Evolutionary conservation across 1,140 invertebrate species (phyloP).

Genomic region (Oncopodura yosiiana): DNA sequence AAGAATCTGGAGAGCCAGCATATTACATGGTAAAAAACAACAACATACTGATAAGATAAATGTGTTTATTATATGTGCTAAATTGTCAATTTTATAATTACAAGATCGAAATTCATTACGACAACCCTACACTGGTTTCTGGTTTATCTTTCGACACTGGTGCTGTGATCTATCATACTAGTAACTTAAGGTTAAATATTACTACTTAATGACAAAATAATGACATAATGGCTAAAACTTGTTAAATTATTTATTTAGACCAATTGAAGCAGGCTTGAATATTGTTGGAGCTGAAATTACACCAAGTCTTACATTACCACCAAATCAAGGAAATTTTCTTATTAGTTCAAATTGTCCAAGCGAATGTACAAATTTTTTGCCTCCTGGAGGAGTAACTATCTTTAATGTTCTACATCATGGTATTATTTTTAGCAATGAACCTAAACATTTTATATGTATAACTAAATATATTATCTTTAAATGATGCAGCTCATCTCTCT

Average conservation of each 20-base stretch:
- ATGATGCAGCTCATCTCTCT: conserved; percentile 48
- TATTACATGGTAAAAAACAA: conserved; percentile 7
- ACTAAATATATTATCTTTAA: too few relatives aligned
- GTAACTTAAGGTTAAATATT: neutral
- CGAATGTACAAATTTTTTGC: conserved; percentile 54
- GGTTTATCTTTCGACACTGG: conserved; percentile 12
- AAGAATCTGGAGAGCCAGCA: neutral
- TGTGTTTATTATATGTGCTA: too few relatives aligned
- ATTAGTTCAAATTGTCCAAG: conserved; percentile 56
- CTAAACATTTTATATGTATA: too few relatives aligned
- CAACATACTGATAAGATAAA: too few relatives aligned
- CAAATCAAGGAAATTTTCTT: neutral
- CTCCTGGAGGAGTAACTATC: conserved; percentile 54
- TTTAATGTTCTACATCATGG: conserved; percentile 62
- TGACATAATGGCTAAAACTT: neutral
- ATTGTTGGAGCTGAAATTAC: neutral
- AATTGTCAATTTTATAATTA: conserved; percentile 46
- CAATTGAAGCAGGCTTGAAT: neutral
- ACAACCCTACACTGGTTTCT: neutral
- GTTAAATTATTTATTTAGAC: neutral
- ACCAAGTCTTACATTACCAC: neutral
- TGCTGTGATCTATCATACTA: conserved; percentile 3
- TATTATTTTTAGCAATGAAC: neutral
- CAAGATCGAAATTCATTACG: conserved; percentile 40
- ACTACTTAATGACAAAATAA: neutral